Evolutionary conservation across 2,888 invertebrate species (phyloP), one percentile per base, ranked within the genome.

Genomic region (Aquatica leii): DNA sequence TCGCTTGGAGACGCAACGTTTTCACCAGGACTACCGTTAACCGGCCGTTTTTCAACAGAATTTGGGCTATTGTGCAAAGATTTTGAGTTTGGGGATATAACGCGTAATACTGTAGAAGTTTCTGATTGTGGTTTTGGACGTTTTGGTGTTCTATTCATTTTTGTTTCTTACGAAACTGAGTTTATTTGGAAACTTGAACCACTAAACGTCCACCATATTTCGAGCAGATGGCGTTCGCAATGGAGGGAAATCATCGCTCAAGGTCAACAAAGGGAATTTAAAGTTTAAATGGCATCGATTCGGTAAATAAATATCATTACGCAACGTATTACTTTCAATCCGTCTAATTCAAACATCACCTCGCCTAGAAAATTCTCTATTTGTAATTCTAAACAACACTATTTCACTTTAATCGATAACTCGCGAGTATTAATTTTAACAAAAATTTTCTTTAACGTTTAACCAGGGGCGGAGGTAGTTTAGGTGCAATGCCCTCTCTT

Each of bases 1-100:
- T 83, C 82, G 56, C 78, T 76, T 34, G 80, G 80, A 52, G 72
- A 73, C 65, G 67, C 69, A 65, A 65, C 67, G 66, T 67, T 62
- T 62, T 66, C 65, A 65, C 62, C 65, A 17, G 52, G 56, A 59
- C 66, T 68, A 64, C 70, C 70, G 67, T 69, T 69, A 67, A 67
- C 71, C 68, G 68, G 69, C 60, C 61, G 67, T 65, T 67, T 67
- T 43, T 69, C 71, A 48, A 67, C 56, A 46, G 60, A 66, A 66
- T 69, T 62, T 21, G 62, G 65, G 9, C 67, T 63, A 58, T 64
- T 64, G 34, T 58, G 35, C 34, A 66, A 64, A 49, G 66, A 43
- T 58, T 68, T 53, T 43, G 59, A 62, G 55, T 59, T 68, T 6
- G 70, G 67, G n/a, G 70, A 68, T 53, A 66, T 68, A 49, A 57